These are phyloP conservation scores for Nemurella pictetii DNA, from an alignment of 2,888 invertebrate genomes.

Conservation along the genomic window DNA sequence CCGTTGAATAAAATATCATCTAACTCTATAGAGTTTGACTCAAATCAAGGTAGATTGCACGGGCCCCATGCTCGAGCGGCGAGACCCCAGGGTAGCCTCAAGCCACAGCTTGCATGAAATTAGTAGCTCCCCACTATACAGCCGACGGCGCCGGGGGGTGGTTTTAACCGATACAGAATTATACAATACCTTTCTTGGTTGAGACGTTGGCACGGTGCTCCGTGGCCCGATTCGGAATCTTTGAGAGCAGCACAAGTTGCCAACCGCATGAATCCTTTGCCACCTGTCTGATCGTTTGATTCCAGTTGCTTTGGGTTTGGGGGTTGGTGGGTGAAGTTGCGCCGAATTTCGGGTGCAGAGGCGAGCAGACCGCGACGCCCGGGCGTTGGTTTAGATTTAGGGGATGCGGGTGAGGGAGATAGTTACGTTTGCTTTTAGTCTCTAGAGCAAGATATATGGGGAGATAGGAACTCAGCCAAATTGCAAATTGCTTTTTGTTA, in stretches of 20 bases:
- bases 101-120: not conserved
- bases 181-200: not conserved
- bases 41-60: not conserved
- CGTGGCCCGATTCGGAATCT: not conserved
- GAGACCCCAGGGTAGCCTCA: no score
- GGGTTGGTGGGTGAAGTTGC: no score
- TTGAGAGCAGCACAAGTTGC: not conserved
- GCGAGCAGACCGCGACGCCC: no score
- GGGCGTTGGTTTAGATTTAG: no score
- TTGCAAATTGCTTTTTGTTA: no score
- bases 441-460: no score
- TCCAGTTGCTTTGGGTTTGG: not conserved
- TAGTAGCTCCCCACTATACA: not conserved
- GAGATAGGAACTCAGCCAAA: no score
- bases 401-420: no score
- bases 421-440: no score
- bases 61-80: no score
- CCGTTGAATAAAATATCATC: not conserved
- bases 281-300: not conserved
- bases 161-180: not conserved
- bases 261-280: not conserved
- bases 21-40: not conserved
- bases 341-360: not conserved
- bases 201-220: not conserved
- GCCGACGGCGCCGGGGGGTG: not conserved